Conservation (phyloP, 1,140 invertebrate species). For the Ylistrum balloti region DNA sequence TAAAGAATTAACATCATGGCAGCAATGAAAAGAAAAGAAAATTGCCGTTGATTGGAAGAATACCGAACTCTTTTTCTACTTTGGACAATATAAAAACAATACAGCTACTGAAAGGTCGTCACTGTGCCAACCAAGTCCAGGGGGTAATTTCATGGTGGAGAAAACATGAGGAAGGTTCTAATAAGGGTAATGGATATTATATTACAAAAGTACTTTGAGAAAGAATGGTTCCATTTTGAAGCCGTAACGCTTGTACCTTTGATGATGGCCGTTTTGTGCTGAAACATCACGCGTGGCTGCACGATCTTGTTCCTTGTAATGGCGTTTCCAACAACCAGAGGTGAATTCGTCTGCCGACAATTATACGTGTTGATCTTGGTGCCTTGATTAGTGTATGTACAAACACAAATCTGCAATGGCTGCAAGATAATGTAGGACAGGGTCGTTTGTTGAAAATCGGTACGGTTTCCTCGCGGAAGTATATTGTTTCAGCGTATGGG, state of each 20-base stretch:
- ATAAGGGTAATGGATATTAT: neutral
- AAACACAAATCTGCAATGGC: neutral
- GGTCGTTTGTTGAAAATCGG: neutral
- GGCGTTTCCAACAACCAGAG: neutral
- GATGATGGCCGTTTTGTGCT: too few relatives aligned
- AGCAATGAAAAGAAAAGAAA: too few relatives aligned
- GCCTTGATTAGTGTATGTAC: neutral
- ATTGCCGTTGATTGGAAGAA: too few relatives aligned
- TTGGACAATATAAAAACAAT: too few relatives aligned
- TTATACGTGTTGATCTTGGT: neutral
- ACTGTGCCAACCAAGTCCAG: too few relatives aligned
- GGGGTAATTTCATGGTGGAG: neutral
- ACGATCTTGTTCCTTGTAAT: neutral
- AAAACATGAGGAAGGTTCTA: neutral
- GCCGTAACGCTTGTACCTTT: too few relatives aligned
- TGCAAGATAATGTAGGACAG: neutral
- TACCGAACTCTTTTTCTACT: too few relatives aligned
- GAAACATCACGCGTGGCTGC: neutral
- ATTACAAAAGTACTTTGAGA: too few relatives aligned
- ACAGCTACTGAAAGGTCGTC: too few relatives aligned
- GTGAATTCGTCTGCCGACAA: slow-evolving; percentile 10
- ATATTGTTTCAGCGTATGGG: neutral
- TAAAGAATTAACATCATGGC: too few relatives aligned
- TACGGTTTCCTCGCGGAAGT: neutral
- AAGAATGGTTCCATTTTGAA: too few relatives aligned